phyloP scores from a whole-genome alignment of 2,888 invertebrate genomes.

The Eristalis intricaria region DNA sequence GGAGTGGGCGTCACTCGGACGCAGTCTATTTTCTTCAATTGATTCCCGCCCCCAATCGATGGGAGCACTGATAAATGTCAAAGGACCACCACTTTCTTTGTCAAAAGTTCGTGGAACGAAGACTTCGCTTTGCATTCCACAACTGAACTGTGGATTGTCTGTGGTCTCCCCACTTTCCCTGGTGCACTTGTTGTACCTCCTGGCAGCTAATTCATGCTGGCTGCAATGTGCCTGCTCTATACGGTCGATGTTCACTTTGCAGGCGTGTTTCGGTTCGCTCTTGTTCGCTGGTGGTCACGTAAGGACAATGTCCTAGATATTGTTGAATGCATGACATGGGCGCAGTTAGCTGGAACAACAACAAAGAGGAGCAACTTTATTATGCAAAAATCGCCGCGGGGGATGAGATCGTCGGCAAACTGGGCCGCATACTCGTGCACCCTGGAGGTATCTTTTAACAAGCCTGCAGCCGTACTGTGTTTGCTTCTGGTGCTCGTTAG shows the following conservation, averaged over 20 bases:
- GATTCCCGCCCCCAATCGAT: background rate
- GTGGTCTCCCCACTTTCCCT: slow-evolving; percentile 41
- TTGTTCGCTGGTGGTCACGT: slow-evolving; percentile 52
- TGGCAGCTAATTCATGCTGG: slow-evolving; percentile 39
- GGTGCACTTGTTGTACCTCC: slow-evolving; percentile 60
- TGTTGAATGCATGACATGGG: slow-evolving; percentile 65
- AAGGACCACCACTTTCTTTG: background rate
- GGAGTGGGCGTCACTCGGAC: background rate
- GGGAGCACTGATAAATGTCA: background rate
- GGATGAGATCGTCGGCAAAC: slow-evolving; percentile 13
- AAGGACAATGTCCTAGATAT: slow-evolving; percentile 72
- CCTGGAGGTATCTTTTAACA: slow-evolving; percentile 16
- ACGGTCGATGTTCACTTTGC: slow-evolving; percentile 52
- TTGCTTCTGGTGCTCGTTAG: background rate
- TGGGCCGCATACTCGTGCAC: slow-evolving; percentile 26
- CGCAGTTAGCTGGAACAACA: slow-evolving; percentile 52
- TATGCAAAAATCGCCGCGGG: slow-evolving; percentile 46
- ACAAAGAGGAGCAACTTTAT: slow-evolving; percentile 16
- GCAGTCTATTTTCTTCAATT: background rate
- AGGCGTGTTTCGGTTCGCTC: slow-evolving; percentile 11
- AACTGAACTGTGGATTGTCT: background rate
- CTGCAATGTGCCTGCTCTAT: slow-evolving; percentile 44
- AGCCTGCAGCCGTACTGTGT: background rate
- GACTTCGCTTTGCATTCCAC: background rate
- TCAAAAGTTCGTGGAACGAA: background rate